Percentiles rank a stretch among this genome's conserved stretches.
phyloP scores from a whole-genome alignment of 2,888 invertebrate species.

The Lagria hirta region DNA sequence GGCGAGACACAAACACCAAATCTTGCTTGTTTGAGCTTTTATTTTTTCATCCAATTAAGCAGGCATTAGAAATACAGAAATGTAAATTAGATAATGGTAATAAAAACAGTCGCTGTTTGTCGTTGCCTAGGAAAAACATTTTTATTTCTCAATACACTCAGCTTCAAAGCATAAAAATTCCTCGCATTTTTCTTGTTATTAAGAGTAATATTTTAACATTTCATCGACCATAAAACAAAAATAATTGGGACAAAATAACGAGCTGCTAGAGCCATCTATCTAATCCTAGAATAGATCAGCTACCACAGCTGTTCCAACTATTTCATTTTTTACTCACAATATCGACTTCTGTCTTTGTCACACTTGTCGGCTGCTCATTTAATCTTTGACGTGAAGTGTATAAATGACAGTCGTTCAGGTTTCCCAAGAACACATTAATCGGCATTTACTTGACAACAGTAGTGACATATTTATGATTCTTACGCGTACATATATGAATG shows the following conservation, averaged over 20 bases:
- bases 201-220: slow-evolving; percentile 45
- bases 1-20: too few relatives aligned
- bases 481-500: slow-evolving; percentile 55
- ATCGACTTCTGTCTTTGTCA: slow-evolving; percentile 8
- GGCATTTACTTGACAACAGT: slow-evolving; percentile 56
- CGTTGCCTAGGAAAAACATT: too few relatives aligned
- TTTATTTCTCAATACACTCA: slow-evolving; percentile 12
- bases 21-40: too few relatives aligned
- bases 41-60: too few relatives aligned
- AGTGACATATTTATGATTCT: slow-evolving; percentile 56
- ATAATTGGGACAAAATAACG: slow-evolving; percentile 51
- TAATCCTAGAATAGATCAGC: slow-evolving; percentile 49
- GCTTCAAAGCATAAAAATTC: slow-evolving; percentile 14
- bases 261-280: slow-evolving; percentile 47
- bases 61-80: too few relatives aligned
- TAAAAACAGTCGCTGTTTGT: too few relatives aligned
- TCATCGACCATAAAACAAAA: slow-evolving; percentile 50
- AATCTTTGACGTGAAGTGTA: slow-evolving; percentile 39
- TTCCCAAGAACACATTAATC: slow-evolving; percentile 56
- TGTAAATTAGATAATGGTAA: too few relatives aligned
- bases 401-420: slow-evolving; percentile 44
- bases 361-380: slow-evolving; percentile 3
- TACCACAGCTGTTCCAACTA: slow-evolving; percentile 48
- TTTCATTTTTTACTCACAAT: slow-evolving; percentile 30
- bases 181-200: slow-evolving; percentile 31